Percentiles rank a stretch among this genome's conserved stretches.
Evolutionary conservation across 2,113 vertebrate genomes (phyloP).

Genomic region (Tapirus terrestris): DNA sequence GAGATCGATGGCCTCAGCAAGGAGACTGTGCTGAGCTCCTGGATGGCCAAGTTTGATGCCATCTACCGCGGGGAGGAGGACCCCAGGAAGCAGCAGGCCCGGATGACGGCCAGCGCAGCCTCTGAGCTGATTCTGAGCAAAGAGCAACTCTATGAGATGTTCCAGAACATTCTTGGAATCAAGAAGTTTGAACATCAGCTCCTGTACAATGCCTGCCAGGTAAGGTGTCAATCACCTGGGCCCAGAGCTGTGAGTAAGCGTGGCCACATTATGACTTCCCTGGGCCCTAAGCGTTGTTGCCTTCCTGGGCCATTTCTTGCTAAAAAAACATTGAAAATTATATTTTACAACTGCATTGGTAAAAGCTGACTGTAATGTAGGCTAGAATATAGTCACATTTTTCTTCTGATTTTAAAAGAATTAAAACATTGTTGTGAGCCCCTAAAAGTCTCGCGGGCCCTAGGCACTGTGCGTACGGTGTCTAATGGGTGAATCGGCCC

Average conservation of each 20-base stretch:
- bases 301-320: neutral
- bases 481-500: neutral
- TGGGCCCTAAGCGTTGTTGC: neutral
- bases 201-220: constrained; percentile 99
- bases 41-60: constrained; percentile 99
- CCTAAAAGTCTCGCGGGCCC: neutral
- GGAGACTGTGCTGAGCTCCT: constrained; percentile 98
- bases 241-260: neutral
- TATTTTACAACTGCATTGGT: neutral
- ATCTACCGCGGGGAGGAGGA: constrained; percentile 99
- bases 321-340: neutral
- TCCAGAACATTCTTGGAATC: constrained; percentile 98
- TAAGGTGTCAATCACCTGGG: constrained; percentile 79
- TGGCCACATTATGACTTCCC: neutral
- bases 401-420: neutral
- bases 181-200: constrained; percentile 99
- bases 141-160: constrained; percentile 99
- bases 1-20: constrained; percentile 99
- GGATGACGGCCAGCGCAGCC: constrained; percentile 96
- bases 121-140: constrained; percentile 99
- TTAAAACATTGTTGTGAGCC: neutral
- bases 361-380: neutral
- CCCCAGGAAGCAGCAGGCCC: constrained; percentile 96
- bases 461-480: neutral
- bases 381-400: neutral